A percentile compares a stretch with the other conserved stretches of the same genome.
Evolutionary conservation across 2,797 vertebrate species (phyloP).

Genomic region (Brotula barbata): DNA sequence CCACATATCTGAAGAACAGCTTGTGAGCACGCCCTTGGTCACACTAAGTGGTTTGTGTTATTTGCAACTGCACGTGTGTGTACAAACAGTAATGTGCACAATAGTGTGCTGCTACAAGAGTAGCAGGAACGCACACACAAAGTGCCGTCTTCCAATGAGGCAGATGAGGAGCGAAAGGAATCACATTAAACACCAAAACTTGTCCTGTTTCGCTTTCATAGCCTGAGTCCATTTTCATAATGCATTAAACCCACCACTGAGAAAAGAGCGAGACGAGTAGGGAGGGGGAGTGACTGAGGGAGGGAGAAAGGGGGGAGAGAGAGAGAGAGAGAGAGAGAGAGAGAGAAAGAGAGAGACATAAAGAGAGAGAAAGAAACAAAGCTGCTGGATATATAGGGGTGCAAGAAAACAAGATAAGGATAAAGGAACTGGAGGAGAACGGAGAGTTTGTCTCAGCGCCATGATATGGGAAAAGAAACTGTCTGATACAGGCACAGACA

Average conservation of each 20-base stretch:
- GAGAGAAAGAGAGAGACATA: constrained; percentile 57
- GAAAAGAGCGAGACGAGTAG: constrained; percentile 59
- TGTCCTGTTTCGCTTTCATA: constrained; percentile 76
- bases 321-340: constrained; percentile 42
- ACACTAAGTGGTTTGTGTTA: constrained; percentile 38
- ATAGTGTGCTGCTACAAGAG: constrained; percentile 38
- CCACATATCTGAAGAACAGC: constrained; percentile 48
- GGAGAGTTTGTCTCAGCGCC: constrained; percentile 61
- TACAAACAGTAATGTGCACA: not conserved
- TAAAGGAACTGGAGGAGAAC: constrained; percentile 59
- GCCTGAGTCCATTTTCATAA: constrained; percentile 79
- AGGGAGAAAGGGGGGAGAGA: too few species aligned
- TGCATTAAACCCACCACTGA: constrained; percentile 77
- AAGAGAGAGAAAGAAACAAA: constrained; percentile 57
- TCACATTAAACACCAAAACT: constrained; percentile 77
- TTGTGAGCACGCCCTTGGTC: constrained; percentile 35
- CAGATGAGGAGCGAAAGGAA: constrained; percentile 75
- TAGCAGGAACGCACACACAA: constrained; percentile 19
- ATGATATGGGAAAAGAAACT: constrained; percentile 68
- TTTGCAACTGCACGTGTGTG: constrained; percentile 9
- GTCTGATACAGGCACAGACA: constrained; percentile 66
- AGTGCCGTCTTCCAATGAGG: constrained; percentile 61
- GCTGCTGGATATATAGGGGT: constrained; percentile 62
- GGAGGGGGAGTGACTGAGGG: constrained; percentile 37
- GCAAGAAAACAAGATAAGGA: constrained; percentile 69